Evolutionary conservation across 2,113 vertebrate genomes (phyloP).

Genomic region (Hyla sarda): DNA sequence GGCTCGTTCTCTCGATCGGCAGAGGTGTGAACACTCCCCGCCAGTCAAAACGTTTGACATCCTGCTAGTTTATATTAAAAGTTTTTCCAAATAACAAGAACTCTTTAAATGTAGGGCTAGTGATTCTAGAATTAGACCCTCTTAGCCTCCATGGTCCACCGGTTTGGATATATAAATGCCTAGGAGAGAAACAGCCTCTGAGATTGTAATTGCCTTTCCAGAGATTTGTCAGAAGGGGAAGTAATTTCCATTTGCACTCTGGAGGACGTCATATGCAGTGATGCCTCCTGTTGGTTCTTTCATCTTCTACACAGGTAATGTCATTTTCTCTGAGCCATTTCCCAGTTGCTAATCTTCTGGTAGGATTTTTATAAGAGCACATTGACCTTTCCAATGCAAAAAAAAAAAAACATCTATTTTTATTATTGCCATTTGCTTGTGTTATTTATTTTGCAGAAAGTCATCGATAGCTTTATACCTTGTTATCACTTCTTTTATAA

Average conservation of each 20-base stretch:
- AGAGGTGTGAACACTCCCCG: too few species aligned
- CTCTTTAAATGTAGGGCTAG: background rate
- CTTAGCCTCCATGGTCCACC: background rate
- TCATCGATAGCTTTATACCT: too few species aligned
- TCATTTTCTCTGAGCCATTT: background rate
- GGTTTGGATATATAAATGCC: background rate
- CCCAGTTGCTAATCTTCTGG: background rate
- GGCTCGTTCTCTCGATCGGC: too few species aligned
- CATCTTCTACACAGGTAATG: constrained; percentile 7
- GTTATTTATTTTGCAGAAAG: background rate
- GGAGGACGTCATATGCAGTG: background rate
- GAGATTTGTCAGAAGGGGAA: background rate
- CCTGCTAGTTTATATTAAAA: too few species aligned
- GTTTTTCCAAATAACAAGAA: too few species aligned
- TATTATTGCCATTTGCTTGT: background rate
- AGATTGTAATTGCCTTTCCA: background rate
- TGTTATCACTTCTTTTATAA: background rate
- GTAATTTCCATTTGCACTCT: background rate
- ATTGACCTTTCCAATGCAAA: constrained; percentile 18
- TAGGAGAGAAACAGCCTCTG: background rate
- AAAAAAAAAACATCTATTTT: constrained; percentile 22
- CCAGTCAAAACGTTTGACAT: too few species aligned
- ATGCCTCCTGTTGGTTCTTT: constrained; percentile 25
- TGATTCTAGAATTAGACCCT: background rate
- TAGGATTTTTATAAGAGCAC: background rate